Evolutionary conservation across 2,888 invertebrate genomes (phyloP).

Genomic region (Heteropelma amictum): DNA sequence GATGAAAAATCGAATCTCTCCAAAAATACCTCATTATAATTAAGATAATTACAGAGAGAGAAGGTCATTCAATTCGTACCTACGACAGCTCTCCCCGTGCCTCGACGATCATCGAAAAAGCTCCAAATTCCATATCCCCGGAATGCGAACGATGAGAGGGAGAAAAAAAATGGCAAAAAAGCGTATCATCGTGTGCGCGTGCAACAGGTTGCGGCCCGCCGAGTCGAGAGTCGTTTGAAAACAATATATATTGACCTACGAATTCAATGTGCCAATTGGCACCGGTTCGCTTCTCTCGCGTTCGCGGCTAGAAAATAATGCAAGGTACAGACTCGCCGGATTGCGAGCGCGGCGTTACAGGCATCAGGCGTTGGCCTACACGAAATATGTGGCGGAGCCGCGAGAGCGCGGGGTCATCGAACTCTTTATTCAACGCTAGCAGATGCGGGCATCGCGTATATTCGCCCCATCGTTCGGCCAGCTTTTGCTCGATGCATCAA

Average conservation of each 20-base stretch:
- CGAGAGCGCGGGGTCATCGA: slow-evolving; percentile 45
- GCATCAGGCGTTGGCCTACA: slow-evolving; percentile 53
- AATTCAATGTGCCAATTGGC: slow-evolving; percentile 52
- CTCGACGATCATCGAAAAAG: too few species aligned
- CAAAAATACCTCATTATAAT: too few species aligned
- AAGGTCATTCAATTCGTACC: too few species aligned
- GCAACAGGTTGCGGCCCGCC: slow-evolving; percentile 39
- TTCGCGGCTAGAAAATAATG: slow-evolving; percentile 29
- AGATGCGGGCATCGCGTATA: slow-evolving; percentile 47
- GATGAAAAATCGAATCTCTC: too few species aligned
- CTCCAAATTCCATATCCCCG: too few species aligned
- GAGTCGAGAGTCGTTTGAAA: slow-evolving; percentile 15
- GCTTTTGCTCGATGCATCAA: slow-evolving; percentile 47
- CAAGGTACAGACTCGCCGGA: background rate
- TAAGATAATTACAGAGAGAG: too few species aligned
- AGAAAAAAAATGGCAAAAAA: too few species aligned
- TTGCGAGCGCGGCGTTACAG: slow-evolving; percentile 11
- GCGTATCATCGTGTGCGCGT: too few species aligned
- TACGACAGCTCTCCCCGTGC: too few species aligned
- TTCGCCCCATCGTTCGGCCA: slow-evolving; percentile 8
- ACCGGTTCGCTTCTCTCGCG: slow-evolving; percentile 33
- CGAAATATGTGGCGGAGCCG: slow-evolving; percentile 56
- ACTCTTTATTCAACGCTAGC: slow-evolving; percentile 54
- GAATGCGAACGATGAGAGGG: too few species aligned
- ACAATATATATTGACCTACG: slow-evolving; percentile 38